These are phyloP conservation scores for Andrena bicolor DNA, from an alignment of 2,888 invertebrate genomes.

Conservation along the genomic window DNA sequence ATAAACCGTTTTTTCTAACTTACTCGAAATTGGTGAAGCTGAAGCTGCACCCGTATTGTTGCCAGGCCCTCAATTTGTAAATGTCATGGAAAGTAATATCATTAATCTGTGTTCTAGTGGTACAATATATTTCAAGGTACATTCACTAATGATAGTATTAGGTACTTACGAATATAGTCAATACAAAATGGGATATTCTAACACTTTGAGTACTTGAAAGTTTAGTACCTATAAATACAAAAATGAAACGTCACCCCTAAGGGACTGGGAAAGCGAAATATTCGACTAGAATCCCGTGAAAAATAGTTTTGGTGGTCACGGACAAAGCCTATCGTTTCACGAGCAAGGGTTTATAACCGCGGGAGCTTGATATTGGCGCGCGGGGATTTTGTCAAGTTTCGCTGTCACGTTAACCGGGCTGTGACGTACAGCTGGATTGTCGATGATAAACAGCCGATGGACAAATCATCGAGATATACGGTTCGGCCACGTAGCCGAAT, in stretches of 20 bases:
- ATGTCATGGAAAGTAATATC: no score
- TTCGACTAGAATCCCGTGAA: constrained; percentile 26
- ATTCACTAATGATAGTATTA: no score
- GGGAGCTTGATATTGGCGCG: constrained; percentile 5
- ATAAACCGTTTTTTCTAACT: no score
- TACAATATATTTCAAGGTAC: no score
- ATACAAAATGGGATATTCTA: no score
- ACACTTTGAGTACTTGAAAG: no score
- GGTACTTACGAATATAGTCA: no score
- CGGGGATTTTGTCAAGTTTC: constrained; percentile 56
- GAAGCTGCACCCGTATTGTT: no score
- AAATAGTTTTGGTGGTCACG: constrained; percentile 2
- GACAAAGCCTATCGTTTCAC: constrained; percentile 11
- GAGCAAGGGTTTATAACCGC: constrained; percentile 4
- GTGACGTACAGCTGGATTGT: constrained; percentile 63
- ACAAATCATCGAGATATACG: constrained; percentile 75
- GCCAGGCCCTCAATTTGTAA: no score
- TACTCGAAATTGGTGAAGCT: no score
- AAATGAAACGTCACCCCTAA: neutral
- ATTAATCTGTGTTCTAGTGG: no score
- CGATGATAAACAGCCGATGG: constrained; percentile 75
- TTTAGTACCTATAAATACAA: neutral
- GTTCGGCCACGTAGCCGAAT: constrained; percentile 58
- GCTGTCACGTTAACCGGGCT: constrained; percentile 51
- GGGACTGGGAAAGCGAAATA: neutral